Conservation (phyloP, 2,797 vertebrate species). For the Glyptemys insculpta region DNA sequence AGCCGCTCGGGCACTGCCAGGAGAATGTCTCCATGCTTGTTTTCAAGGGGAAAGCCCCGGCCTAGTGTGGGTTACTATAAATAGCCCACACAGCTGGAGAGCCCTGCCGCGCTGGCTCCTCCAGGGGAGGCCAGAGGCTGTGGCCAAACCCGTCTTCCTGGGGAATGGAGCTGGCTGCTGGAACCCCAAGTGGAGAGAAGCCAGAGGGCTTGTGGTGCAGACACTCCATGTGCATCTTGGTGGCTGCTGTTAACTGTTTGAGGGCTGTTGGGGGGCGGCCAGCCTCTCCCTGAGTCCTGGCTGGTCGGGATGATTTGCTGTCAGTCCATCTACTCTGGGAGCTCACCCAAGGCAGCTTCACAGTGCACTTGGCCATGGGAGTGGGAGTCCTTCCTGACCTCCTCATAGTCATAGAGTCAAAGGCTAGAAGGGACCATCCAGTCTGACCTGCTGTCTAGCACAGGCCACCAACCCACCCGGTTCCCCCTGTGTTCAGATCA, state of each 20-base stretch:
- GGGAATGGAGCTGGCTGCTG: neutral
- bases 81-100: neutral
- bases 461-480: neutral
- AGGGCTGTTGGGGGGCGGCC: neutral
- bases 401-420: neutral
- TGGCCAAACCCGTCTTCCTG: neutral
- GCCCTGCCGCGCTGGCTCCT: neutral
- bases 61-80: neutral
- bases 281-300: neutral
- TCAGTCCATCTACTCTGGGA: neutral
- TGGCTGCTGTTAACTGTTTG: neutral
- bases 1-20: neutral
- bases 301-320: neutral
- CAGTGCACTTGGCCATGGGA: neutral
- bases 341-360: too few relatives aligned
- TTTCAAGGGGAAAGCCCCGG: neutral
- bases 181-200: neutral
- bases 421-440: neutral
- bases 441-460: neutral
- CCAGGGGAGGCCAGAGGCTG: neutral
- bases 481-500: neutral
- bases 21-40: neutral
- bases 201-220: neutral
- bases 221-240: neutral
- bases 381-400: neutral